Evolutionary conservation across 2,113 vertebrate genomes (phyloP), one percentile per base, ranked within the genome.

Genomic region (Brevimyrus niger): DNA sequence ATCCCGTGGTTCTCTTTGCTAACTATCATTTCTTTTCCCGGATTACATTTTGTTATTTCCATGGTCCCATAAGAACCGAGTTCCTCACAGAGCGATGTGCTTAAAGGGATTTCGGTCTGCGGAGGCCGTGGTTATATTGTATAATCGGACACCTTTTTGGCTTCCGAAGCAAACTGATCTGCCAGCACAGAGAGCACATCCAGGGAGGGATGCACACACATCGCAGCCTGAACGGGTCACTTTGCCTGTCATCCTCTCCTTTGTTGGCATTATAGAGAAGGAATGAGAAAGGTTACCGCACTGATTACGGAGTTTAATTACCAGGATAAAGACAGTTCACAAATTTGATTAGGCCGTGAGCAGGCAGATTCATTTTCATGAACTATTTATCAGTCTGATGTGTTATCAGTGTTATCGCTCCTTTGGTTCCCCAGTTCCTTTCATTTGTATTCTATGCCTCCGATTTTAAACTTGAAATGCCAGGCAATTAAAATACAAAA

Each of bases 281-380:
- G 46, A 51, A 80, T 80, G 47, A 76, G 58, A 76, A 76, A 88
- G 65, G 46, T 80, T 76, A 88, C 88, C 3, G 42, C 48, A n/a
- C 69, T 88, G 87, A 88, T 88, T 47, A 80, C 2, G 27, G 46
- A 80, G 73, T 89, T 82, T 89, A 89, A 89, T 83, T 83, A 89
- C 73, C 4, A 35, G 48, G 58, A 89, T 55, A 47, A 89, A 83
- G 27, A 83, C 73, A 89, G 50, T 89, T 89, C 88, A 82, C 48
- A 53, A 83, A 89, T 53, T 35, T 53, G 73, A 89, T 82, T 89
- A 89, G 27, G 27, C 88, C n/a, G 9, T n/a, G 69, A 89, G 88
- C 73, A 53, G 88, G 8, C 88, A 44, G 88, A 50, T 55, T 80
- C 76, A 51, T 82, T 89, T 88, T 89, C 65, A 88, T 69, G 87